These are phyloP conservation scores for Nysson spinosus DNA, from an alignment of 2,888 invertebrate species.

Conservation along the genomic window DNA sequence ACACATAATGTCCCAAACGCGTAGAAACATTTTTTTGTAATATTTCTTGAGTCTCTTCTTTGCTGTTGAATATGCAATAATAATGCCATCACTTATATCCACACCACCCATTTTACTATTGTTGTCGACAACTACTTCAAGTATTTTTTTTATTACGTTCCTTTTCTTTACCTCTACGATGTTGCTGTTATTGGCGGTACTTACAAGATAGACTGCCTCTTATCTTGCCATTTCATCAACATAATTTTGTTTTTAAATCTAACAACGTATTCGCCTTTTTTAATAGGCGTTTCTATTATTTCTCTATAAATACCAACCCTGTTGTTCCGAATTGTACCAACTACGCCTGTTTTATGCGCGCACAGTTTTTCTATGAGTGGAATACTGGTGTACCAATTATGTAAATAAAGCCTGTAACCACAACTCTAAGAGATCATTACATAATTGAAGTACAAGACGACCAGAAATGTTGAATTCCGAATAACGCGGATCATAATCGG, in stretches of 20 bases:
- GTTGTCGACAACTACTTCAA: neutral
- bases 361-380: conserved; percentile 21
- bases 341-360: conserved; percentile 35
- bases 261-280: neutral
- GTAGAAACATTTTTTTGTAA: neutral
- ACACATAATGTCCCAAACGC: neutral
- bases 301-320: conserved; percentile 26
- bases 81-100: neutral
- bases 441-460: conserved; percentile 22
- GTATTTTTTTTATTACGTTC: neutral
- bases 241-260: no score
- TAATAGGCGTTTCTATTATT: neutral
- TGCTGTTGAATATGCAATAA: no score
- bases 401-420: conserved; percentile 19
- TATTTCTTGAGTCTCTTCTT: neutral
- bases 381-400: conserved; percentile 19
- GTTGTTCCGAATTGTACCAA: conserved; percentile 38
- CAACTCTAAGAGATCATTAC: conserved; percentile 15
- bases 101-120: neutral
- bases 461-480: conserved; percentile 16
- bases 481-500: conserved; percentile 12
- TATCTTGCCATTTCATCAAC: conserved; percentile 2
- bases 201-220: neutral
- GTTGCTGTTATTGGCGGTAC: neutral
- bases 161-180: neutral